A percentile compares a stretch with the other conserved stretches of the same genome.
These are phyloP conservation scores for Myotis myotis DNA, from an alignment of 2,797 vertebrate species.

Conservation along the genomic window DNA sequence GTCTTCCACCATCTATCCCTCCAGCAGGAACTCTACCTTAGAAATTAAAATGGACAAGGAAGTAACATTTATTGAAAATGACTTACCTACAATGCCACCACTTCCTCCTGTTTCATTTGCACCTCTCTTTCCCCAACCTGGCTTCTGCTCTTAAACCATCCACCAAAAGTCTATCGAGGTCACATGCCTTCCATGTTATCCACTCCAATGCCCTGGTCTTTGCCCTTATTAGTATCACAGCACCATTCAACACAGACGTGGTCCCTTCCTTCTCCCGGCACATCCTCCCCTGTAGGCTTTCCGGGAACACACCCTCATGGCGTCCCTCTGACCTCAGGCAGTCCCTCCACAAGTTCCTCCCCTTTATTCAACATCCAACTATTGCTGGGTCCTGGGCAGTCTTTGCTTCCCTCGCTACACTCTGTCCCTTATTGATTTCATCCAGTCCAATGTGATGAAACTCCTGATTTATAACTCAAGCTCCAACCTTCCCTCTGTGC, in stretches of 20 bases:
- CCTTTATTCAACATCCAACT: background rate
- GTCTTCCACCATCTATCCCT: background rate
- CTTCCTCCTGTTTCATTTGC: background rate
- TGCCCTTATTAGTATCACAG: background rate
- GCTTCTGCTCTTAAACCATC: background rate
- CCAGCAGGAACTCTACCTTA: background rate
- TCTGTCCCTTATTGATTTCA: background rate
- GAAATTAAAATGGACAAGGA: background rate
- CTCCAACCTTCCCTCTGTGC: background rate
- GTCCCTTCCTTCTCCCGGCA: background rate
- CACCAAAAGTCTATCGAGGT: background rate
- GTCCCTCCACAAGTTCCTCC: background rate
- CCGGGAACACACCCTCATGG: background rate
- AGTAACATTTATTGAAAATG: background rate
- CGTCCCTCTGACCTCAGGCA: background rate
- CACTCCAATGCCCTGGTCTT: background rate
- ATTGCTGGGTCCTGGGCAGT: background rate
- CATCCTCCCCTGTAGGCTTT: background rate
- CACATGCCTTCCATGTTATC: background rate
- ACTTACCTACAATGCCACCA: rapidly evolving
- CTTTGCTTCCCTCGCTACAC: background rate
- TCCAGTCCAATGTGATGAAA: background rate
- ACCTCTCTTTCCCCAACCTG: background rate
- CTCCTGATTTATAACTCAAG: background rate
- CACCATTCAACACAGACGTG: background rate